These are phyloP conservation scores for Cryptotis parvus DNA, from an alignment of 2,113 vertebrate species.

Conservation along the genomic window DNA sequence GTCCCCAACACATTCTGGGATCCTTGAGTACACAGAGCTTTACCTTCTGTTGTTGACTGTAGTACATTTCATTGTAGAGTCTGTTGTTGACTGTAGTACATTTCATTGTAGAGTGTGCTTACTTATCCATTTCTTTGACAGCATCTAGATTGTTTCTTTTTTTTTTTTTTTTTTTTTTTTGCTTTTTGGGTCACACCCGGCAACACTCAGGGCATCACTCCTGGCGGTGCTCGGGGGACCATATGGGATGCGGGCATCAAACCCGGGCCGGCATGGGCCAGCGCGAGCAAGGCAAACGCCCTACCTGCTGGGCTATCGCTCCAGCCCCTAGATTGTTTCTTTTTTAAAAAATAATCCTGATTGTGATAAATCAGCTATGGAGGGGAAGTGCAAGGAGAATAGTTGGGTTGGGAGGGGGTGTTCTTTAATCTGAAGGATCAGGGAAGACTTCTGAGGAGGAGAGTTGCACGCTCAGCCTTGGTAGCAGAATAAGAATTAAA, in stretches of 20 bases:
- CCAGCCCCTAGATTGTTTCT: background rate
- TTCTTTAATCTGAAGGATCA: background rate
- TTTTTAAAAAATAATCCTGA: background rate
- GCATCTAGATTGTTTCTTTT: background rate
- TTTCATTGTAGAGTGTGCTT: background rate
- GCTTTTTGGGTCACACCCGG: too few relatives aligned
- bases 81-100: background rate
- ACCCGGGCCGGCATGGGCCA: too few relatives aligned
- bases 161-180: background rate
- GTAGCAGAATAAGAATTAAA: slow-evolving; percentile 4
- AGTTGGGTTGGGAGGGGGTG: background rate
- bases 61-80: background rate
- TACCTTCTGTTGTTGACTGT: background rate
- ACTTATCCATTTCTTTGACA: background rate
- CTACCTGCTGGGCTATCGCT: too few relatives aligned
- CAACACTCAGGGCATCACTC: too few relatives aligned
- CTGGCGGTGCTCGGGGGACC: too few relatives aligned
- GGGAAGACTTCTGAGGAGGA: background rate
- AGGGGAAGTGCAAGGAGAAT: background rate
- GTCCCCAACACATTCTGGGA: too few relatives aligned
- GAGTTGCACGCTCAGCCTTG: background rate
- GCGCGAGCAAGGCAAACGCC: too few relatives aligned
- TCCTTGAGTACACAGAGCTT: slow-evolving; percentile 1
- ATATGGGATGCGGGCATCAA: too few relatives aligned
- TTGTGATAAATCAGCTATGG: background rate